Evolutionary conservation across 2,113 vertebrate genomes (phyloP).

Genomic region (Camarhynchus parvulus): DNA sequence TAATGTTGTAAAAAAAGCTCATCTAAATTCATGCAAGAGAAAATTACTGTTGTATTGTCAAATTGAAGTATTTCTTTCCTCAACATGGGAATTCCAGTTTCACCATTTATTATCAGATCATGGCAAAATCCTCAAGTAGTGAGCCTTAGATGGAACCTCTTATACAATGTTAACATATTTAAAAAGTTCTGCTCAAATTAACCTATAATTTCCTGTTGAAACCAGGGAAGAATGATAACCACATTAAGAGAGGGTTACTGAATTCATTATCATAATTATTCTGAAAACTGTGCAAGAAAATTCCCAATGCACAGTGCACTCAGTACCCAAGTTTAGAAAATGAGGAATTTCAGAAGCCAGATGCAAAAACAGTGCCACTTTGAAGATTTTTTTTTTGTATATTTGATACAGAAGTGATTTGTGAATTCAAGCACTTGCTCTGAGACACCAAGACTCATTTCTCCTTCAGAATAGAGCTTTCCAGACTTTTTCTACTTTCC

Average conservation of each 20-base stretch:
- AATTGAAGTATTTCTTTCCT: neutral
- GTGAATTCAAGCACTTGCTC: neutral
- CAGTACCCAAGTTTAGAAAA: neutral
- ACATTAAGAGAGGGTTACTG: conserved; percentile 22
- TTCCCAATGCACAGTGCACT: neutral
- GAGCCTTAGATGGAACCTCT: neutral
- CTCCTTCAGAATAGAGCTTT: neutral
- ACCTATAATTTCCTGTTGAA: conserved; percentile 6
- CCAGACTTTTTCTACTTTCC: neutral
- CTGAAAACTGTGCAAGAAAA: neutral
- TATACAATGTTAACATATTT: conserved; percentile 8
- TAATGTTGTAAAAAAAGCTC: neutral
- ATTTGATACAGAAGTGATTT: neutral
- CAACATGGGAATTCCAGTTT: neutral
- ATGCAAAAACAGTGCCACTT: neutral
- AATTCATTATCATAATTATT: neutral
- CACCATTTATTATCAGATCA: neutral
- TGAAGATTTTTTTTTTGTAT: neutral
- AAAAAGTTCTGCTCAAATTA: conserved; percentile 1
- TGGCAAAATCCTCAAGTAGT: neutral
- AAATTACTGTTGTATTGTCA: neutral
- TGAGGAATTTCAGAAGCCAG: conserved; percentile 2
- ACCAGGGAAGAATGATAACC: conserved; percentile 26
- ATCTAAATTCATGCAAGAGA: neutral
- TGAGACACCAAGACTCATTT: neutral